A percentile compares a stretch with the other conserved stretches of the same genome.
Evolutionary conservation across 2,888 invertebrate genomes (phyloP).

Genomic region (Xestia c-nigrum): DNA sequence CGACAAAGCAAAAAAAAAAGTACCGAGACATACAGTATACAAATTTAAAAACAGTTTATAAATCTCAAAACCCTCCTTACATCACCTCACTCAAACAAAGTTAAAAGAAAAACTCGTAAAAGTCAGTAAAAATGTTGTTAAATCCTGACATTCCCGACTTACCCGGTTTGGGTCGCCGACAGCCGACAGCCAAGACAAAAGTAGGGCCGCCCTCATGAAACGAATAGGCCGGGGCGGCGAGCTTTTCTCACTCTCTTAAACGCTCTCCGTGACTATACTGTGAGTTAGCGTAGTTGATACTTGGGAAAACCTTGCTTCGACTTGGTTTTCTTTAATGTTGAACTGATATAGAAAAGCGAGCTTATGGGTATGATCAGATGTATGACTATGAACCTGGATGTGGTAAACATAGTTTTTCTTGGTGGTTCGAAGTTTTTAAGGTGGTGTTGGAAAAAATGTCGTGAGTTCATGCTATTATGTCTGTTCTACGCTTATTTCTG

Average conservation of each 20-base stretch:
- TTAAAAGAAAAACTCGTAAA: slow-evolving; percentile 44
- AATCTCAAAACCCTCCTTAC: slow-evolving; percentile 11
- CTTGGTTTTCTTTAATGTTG: not conserved
- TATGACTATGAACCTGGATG: not conserved
- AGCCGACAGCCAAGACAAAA: slow-evolving; percentile 78
- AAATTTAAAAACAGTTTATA: not conserved
- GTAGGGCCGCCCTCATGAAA: slow-evolving; percentile 87
- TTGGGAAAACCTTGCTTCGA: slow-evolving; percentile 48
- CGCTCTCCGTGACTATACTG: slow-evolving; percentile 78
- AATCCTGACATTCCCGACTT: slow-evolving; percentile 73
- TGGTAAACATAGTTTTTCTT: not conserved
- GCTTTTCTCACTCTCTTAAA: slow-evolving; percentile 90
- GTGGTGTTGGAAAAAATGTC: not conserved
- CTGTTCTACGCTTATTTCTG: not conserved
- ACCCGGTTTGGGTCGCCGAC: slow-evolving; percentile 65
- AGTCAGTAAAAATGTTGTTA: slow-evolving; percentile 58
- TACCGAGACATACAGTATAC: not conserved
- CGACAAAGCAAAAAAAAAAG: not conserved
- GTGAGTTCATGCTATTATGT: not conserved
- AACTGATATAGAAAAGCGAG: not conserved
- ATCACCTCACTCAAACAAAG: slow-evolving; percentile 15
- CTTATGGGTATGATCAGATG: not conserved
- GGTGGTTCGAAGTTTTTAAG: too few relatives aligned
- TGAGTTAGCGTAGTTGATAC: slow-evolving; percentile 72
- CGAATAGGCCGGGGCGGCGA: slow-evolving; percentile 88